These are phyloP conservation scores for Druon quercuslanigerum DNA, from an alignment of 1,140 invertebrate species.

Conservation along the genomic window DNA sequence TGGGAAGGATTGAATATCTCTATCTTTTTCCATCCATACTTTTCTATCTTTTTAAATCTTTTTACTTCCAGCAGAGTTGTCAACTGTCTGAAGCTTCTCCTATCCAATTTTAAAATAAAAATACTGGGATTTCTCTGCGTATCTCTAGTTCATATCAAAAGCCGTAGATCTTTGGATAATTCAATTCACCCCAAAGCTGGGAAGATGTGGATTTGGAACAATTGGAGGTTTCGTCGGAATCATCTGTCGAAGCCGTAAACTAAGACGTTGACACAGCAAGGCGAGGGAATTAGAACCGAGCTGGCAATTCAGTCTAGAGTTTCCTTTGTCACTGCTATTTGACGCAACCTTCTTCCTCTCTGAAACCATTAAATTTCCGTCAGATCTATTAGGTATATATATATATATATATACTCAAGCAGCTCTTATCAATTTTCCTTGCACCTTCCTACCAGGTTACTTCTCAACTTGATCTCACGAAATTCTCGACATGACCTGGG, in stretches of 20 bases:
- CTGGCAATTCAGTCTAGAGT: not conserved
- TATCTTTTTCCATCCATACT: too few relatives aligned
- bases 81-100: too few relatives aligned
- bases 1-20: too few relatives aligned
- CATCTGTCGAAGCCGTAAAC: constrained; percentile 1
- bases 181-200: not conserved
- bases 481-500: too few relatives aligned
- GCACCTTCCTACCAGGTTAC: too few relatives aligned
- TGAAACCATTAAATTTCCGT: not conserved
- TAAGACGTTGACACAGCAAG: constrained; percentile 15
- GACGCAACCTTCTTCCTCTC: not conserved
- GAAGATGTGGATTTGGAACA: not conserved
- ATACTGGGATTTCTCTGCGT: too few relatives aligned
- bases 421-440: too few relatives aligned
- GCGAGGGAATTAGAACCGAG: not conserved
- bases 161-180: not conserved
- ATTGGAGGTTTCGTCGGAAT: not conserved
- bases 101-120: too few relatives aligned
- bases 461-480: too few relatives aligned
- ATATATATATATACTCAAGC: too few relatives aligned
- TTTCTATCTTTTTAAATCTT: too few relatives aligned
- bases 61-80: too few relatives aligned
- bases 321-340: constrained; percentile 3
- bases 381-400: not conserved
- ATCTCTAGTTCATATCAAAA: not conserved